These are phyloP conservation scores for Australoheros scitulus DNA, from an alignment of 2,113 vertebrate genomes.

Conservation along the genomic window DNA sequence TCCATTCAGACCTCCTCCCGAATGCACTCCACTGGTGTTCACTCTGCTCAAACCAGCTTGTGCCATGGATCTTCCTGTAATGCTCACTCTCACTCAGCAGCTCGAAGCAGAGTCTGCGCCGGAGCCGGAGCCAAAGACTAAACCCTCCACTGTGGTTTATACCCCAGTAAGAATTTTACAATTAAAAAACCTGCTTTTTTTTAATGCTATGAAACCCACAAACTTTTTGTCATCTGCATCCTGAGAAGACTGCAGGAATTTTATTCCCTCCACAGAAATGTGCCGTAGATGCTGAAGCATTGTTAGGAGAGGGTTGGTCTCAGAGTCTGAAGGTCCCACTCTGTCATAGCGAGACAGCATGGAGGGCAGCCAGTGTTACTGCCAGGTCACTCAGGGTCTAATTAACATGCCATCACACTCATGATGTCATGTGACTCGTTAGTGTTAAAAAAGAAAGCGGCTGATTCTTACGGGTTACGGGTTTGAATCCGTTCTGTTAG, in stretches of 20 bases:
- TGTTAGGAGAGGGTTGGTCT: not conserved
- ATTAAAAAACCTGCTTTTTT: not conserved
- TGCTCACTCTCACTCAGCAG: slow-evolving; percentile 31
- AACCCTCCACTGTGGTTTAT: not conserved
- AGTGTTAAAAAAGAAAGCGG: not conserved
- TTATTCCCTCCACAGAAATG: not conserved
- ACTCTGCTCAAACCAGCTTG: slow-evolving; percentile 45
- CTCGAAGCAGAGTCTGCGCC: not conserved
- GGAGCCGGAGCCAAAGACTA: not conserved
- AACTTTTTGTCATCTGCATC: not conserved
- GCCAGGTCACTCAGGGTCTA: not conserved
- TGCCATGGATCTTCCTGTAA: slow-evolving; percentile 36
- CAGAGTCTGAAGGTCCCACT: not conserved
- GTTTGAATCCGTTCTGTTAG: slow-evolving; percentile 37
- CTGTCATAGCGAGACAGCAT: not conserved
- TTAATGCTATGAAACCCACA: not conserved
- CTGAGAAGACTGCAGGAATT: not conserved
- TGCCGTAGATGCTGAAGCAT: not conserved
- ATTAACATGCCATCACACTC: not conserved
- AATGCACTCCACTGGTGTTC: slow-evolving; percentile 52
- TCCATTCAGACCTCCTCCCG: slow-evolving; percentile 67
- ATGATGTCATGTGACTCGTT: not conserved
- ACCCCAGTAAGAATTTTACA: not conserved
- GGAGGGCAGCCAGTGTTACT: not conserved
- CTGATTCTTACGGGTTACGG: slow-evolving; percentile 12